These are phyloP conservation scores for Scaptomyza montana DNA, from an alignment of 1,140 invertebrate species.

Conservation along the genomic window DNA sequence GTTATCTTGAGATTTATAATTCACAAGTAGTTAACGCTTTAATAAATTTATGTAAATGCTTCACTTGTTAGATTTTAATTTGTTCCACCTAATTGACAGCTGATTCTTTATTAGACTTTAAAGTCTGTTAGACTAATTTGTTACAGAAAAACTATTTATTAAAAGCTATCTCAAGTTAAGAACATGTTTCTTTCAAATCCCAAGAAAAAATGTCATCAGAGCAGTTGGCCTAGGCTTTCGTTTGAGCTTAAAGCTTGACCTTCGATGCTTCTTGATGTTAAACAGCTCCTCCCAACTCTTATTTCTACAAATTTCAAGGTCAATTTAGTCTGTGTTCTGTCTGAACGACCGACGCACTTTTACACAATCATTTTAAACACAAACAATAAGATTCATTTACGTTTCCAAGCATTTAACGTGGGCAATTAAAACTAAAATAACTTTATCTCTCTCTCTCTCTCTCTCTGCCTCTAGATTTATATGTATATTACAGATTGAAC, in stretches of 20 bases:
- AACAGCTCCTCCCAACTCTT: background rate
- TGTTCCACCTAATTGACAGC: background rate
- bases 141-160: no score
- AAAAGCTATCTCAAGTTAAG: no score
- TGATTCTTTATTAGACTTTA: background rate
- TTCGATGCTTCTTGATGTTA: background rate
- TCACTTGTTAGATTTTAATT: background rate
- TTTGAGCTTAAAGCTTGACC: background rate
- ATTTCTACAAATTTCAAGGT: constrained; percentile 20
- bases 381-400: constrained; percentile 59
- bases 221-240: no score
- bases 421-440: constrained; percentile 68
- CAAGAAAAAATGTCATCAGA: no score
- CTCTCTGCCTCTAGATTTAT: constrained; percentile 40
- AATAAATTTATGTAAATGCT: background rate
- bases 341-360: constrained; percentile 32
- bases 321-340: constrained; percentile 1
- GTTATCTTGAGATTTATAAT: background rate
- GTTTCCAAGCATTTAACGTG: constrained; percentile 35
- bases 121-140: background rate
- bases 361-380: constrained; percentile 7
- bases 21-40: background rate
- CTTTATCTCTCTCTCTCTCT: constrained; percentile 32
- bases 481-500: constrained; percentile 73
- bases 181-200: no score